Percentiles rank a stretch among this genome's conserved stretches.
phyloP scores from a whole-genome alignment of 2,888 invertebrate species.

The Dendrolimus pini region DNA sequence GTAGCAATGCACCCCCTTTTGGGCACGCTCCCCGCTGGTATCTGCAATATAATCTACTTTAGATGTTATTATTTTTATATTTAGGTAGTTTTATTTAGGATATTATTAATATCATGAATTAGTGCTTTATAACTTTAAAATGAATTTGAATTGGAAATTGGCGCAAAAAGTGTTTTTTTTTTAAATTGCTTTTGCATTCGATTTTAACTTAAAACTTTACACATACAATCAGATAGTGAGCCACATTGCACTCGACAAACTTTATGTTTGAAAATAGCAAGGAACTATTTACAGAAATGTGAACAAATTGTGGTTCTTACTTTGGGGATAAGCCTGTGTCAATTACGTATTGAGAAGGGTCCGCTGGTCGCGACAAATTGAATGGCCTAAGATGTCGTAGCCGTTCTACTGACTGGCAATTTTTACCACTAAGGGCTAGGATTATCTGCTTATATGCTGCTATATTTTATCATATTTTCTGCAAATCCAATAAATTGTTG shows the following conservation, averaged over 20 bases:
- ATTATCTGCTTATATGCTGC: conserved; percentile 40
- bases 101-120: too few relatives aligned
- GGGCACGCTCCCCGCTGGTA: too few relatives aligned
- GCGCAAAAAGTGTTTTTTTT: too few relatives aligned
- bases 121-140: too few relatives aligned
- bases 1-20: too few relatives aligned
- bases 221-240: too few relatives aligned
- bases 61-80: too few relatives aligned
- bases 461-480: conserved; percentile 32
- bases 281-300: conserved; percentile 49
- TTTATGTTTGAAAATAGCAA: conserved; percentile 30
- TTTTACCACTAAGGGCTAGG: conserved; percentile 53
- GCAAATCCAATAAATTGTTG: conserved; percentile 14
- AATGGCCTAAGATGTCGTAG: conserved; percentile 51
- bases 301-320: conserved; percentile 64
- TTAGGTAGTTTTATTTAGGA: too few relatives aligned
- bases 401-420: conserved; percentile 51
- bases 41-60: too few relatives aligned
- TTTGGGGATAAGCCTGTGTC: conserved; percentile 67
- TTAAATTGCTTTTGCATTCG: too few relatives aligned
- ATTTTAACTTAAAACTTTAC: too few relatives aligned
- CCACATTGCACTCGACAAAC: conserved; percentile 1
- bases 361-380: conserved; percentile 57
- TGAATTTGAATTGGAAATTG: too few relatives aligned
- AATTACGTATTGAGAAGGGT: conserved; percentile 72